phyloP scores from a whole-genome alignment of 30 jellyfish, hydroid and myxozoan genomes.

The Phacellophora camtschatica region DNA sequence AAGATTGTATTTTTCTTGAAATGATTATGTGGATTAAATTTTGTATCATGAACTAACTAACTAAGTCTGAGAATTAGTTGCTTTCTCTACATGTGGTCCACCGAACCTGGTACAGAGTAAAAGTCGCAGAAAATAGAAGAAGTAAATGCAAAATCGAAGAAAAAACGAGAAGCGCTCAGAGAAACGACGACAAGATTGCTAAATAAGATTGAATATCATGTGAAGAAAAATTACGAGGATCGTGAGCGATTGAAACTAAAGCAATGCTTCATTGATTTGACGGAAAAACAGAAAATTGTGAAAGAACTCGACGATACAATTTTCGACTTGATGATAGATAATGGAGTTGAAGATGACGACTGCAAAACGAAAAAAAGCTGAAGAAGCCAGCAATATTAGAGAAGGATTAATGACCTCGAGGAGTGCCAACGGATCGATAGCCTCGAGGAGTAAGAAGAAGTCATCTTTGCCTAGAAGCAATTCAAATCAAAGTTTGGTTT shows the following conservation, averaged over 20 bases:
- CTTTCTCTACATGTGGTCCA: neutral
- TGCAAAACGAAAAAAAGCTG: conserved; percentile 26
- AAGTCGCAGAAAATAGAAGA: neutral
- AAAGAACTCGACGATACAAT: neutral
- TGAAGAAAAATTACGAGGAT: neutral
- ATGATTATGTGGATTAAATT: too few relatives aligned
- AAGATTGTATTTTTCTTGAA: too few relatives aligned
- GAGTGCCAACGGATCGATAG: neutral
- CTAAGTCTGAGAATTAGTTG: neutral
- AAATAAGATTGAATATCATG: neutral
- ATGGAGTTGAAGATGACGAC: neutral
- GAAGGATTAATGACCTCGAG: neutral
- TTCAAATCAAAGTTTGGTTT: neutral
- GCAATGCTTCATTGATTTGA: conserved; percentile 14
- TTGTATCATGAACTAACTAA: too few relatives aligned
- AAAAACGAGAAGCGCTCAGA: neutral
- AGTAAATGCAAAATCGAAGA: neutral
- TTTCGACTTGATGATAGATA: neutral
- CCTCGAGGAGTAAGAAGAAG: neutral
- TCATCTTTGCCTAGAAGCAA: neutral
- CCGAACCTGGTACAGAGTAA: conserved; percentile 2
- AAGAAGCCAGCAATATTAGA: conserved; percentile 13
- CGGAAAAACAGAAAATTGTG: neutral
- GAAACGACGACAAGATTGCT: conserved; percentile 5
- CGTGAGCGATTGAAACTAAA: neutral